Percentiles rank a stretch among this genome's conserved stretches.
phyloP scores from a whole-genome alignment of 2,113 vertebrate species.

The Eulemur rufifrons region DNA sequence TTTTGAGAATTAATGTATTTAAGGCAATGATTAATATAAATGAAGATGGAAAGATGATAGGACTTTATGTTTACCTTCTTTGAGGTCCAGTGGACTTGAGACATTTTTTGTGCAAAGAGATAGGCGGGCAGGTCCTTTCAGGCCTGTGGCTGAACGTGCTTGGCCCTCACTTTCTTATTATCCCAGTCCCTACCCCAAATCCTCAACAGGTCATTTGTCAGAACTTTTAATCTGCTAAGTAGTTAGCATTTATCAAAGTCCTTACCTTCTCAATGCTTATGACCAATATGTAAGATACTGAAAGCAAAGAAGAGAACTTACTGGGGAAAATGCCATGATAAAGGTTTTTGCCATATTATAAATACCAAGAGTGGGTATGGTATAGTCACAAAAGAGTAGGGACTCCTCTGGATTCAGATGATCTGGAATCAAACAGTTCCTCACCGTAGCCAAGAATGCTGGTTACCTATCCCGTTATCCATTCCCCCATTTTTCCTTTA shows the following conservation, averaged over 20 bases:
- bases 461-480: background rate
- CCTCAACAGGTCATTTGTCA: background rate
- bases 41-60: conserved; percentile 34
- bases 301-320: background rate
- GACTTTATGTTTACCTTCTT: conserved; percentile 44
- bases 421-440: background rate
- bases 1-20: conserved; percentile 71
- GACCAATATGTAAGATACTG: background rate
- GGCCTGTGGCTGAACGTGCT: background rate
- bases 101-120: background rate
- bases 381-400: background rate
- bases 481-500: background rate
- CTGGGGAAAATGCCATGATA: background rate
- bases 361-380: background rate
- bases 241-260: background rate
- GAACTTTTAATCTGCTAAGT: background rate
- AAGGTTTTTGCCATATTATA: background rate
- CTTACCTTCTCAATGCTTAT: background rate
- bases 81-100: background rate
- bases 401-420: background rate
- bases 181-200: background rate
- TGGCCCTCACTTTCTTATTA: background rate
- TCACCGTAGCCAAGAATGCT: background rate
- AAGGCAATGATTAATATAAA: conserved; percentile 59
- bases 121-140: background rate